Percentiles rank a stretch among this genome's conserved stretches.
phyloP scores from a whole-genome alignment of 23 tunicate genomes.

The Clavelina lepadiformis region DNA sequence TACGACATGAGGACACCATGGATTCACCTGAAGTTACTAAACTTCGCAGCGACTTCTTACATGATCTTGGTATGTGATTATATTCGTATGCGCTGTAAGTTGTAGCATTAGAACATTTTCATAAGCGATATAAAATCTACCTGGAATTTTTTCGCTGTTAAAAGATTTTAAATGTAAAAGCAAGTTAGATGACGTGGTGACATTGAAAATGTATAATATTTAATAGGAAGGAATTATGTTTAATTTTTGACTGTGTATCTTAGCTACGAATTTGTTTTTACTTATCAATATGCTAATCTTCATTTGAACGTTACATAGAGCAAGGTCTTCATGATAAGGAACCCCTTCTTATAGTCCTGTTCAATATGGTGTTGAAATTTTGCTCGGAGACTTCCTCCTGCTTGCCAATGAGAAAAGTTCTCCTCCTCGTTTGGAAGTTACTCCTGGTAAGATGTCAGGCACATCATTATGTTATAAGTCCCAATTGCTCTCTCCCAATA shows the following conservation, averaged over 20 bases:
- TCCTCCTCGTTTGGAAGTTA: conserved; percentile 75
- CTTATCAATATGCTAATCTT: too few species aligned
- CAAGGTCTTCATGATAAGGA: conserved; percentile 51
- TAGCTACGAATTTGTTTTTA: too few species aligned
- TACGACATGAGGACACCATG: conserved; percentile 28
- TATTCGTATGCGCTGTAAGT: neutral
- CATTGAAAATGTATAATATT: neutral
- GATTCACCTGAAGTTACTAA: conserved; percentile 21
- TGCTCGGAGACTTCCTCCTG: conserved; percentile 41
- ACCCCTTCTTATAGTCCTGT: conserved; percentile 45
- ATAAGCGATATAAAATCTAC: too few species aligned
- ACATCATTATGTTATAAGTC: neutral
- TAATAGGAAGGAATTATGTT: neutral
- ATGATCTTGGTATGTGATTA: conserved; percentile 21
- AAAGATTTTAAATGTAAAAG: too few species aligned
- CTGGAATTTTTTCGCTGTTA: too few species aligned
- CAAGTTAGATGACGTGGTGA: neutral
- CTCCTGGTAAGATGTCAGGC: conserved; percentile 25
- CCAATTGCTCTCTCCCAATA: neutral
- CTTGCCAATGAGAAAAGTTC: conserved; percentile 79
- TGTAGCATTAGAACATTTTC: too few species aligned
- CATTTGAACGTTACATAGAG: too few species aligned
- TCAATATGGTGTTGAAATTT: conserved; percentile 71
- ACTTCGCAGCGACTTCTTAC: conserved; percentile 28
- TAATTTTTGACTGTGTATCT: neutral